Evolutionary conservation across 2,113 vertebrate genomes (phyloP).

Genomic region (Chascanopsetta lugubris): DNA sequence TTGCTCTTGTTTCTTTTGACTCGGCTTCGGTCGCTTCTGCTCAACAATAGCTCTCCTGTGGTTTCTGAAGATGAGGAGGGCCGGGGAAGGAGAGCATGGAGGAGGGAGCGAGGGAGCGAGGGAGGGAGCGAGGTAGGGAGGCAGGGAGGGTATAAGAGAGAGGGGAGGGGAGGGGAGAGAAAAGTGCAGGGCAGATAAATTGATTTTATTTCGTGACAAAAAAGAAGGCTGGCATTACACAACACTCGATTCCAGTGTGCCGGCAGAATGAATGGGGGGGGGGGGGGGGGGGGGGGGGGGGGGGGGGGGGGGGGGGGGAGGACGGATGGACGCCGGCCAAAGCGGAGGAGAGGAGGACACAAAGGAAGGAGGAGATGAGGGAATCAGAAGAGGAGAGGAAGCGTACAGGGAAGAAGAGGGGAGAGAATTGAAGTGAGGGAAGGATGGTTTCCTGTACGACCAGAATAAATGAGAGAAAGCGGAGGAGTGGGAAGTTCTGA

Average conservation of each 20-base stretch:
- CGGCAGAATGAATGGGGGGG: too few relatives aligned
- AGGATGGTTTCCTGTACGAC: conserved; percentile 31
- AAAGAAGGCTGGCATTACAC: conserved; percentile 46
- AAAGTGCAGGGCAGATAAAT: conserved; percentile 58
- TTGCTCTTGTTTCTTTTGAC: conserved; percentile 70
- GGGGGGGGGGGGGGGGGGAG: conserved; percentile 14
- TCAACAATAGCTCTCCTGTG: conserved; percentile 77
- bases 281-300: conserved; percentile 8
- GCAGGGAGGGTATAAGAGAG: conserved; percentile 2
- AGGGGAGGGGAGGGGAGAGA: conserved; percentile 29
- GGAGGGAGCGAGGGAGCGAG: conserved; percentile 2
- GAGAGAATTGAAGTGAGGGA: conserved; percentile 4
- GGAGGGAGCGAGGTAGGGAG: conserved; percentile 9
- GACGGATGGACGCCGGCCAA: conserved; percentile 17
- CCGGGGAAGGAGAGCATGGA: conserved; percentile 17
- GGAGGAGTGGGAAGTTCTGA: conserved; percentile 34
- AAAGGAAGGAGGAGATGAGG: conserved; percentile 20
- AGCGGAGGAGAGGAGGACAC: conserved; percentile 18
- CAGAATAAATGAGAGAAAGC: conserved; percentile 44
- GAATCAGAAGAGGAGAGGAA: conserved; percentile 37
- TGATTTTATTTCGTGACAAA: conserved; percentile 66
- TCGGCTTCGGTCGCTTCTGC: conserved; percentile 64
- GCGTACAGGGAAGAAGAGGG: conserved; percentile 35
- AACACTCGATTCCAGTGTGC: conserved; percentile 33
- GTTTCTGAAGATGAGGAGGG: conserved; percentile 64